phyloP scores from a whole-genome alignment of 2,888 invertebrate genomes.

The Leptinotarsa juncta region DNA sequence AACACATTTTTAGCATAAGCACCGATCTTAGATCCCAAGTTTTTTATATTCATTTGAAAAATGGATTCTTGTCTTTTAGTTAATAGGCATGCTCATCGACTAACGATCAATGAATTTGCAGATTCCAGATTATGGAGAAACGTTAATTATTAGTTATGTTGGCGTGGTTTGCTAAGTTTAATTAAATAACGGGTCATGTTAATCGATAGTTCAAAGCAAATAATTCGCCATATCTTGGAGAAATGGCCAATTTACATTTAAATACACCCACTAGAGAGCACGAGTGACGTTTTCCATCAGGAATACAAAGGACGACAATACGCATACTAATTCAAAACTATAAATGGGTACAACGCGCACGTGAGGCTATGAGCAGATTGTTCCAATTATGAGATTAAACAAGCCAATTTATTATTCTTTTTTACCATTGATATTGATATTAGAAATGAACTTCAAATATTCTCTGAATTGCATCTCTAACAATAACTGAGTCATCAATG shows the following conservation, averaged over 20 bases:
- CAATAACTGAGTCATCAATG: no score
- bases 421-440: not conserved
- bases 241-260: slow-evolving; percentile 35
- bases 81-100: not conserved
- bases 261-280: slow-evolving; percentile 35
- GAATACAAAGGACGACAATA: slow-evolving; percentile 31
- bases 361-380: not conserved
- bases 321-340: slow-evolving; percentile 30
- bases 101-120: slow-evolving; percentile 14
- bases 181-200: slow-evolving; percentile 36
- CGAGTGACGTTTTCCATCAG: slow-evolving; percentile 31
- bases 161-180: slow-evolving; percentile 31
- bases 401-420: not conserved
- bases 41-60: not conserved
- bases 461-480: no score
- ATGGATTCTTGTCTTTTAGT: not conserved
- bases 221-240: slow-evolving; percentile 32
- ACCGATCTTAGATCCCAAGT: not conserved
- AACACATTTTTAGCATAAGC: no score
- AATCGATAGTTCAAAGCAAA: slow-evolving; percentile 35
- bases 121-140: slow-evolving; percentile 25
- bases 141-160: slow-evolving; percentile 30
- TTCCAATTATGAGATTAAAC: not conserved
- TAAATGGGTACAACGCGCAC: slow-evolving; percentile 10
- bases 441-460: not conserved